A percentile compares a stretch with the other conserved stretches of the same genome.
Conservation (phyloP, 2,113 vertebrate species). For the Gavia stellata region DNA sequence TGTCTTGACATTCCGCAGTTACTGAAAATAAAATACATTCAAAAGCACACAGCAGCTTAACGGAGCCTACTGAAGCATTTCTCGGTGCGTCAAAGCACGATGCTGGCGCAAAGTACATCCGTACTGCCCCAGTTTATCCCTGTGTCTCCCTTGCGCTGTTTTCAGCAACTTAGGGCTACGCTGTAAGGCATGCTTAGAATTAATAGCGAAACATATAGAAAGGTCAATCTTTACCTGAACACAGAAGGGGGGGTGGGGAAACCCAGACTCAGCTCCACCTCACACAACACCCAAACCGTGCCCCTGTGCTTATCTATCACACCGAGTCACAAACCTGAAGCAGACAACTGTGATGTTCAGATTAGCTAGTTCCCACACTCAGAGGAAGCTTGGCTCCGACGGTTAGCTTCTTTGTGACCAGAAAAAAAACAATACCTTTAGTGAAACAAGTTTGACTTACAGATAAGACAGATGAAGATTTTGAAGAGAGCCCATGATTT, state of each 20-base stretch:
- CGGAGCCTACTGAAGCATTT: not conserved
- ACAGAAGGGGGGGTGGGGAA: not conserved
- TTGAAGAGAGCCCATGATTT: not conserved
- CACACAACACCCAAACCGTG: no score
- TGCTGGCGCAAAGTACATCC: not conserved
- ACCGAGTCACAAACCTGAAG: not conserved
- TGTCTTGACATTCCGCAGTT: not conserved
- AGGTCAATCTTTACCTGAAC: not conserved
- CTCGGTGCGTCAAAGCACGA: not conserved
- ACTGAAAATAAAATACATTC: not conserved
- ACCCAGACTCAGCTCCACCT: not conserved
- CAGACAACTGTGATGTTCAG: not conserved
- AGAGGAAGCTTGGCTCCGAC: not conserved
- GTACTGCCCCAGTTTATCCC: not conserved
- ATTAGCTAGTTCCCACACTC: not conserved
- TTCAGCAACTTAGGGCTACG: rapidly evolving
- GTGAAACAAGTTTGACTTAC: not conserved
- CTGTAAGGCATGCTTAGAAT: not conserved
- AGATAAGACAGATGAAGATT: not conserved
- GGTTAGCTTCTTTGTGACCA: not conserved
- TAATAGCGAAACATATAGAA: not conserved
- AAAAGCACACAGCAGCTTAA: not conserved
- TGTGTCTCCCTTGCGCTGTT: rapidly evolving
- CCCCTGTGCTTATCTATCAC: not conserved
- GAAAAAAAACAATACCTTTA: not conserved